Evolutionary conservation across 2,797 vertebrate species (phyloP), one percentile per base, ranked within the genome.

Genomic region (Aphelocoma californica): DNA sequence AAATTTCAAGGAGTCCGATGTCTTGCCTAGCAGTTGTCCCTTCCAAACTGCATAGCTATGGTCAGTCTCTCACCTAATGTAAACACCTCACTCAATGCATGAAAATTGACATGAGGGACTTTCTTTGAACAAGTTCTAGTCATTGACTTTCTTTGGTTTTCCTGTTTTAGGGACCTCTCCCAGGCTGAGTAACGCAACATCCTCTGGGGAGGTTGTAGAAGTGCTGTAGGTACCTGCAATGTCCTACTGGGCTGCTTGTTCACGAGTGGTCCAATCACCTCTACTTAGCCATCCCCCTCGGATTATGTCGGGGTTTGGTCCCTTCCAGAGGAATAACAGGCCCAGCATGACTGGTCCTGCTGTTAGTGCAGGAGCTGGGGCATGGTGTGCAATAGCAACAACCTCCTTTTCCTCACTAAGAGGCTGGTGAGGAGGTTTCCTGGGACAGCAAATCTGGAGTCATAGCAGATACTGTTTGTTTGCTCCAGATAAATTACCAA

Each of bases 1-100:
- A 69, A 90, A 92, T 78, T 95, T 92, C 61, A 60, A 91, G 65
- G 89, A 96, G 93, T 90, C 86, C 71, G 36, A 60, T 78, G 62
- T 67, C 84, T 93, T 91, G 60, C 78, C 69, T 81, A 8, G 56
- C 57, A 83, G 74, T 20, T 56, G 64, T 95, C 83, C 50, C 32
- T 91, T 86, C 42, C 84, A 88, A 86, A 56, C 61, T 89, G 64
- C 53, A 34, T 67, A 80, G 56, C 44, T 81, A n/a, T 36, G 28
- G 28, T 65, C 71, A 78, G 23, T 48, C 72, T 83, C 73, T 85
- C 48, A 61, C 57, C 38, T 71, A 50, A 71, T 47, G 58, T 57
- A 74, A 86, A 70, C 18, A 56, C 19, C 58, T 75, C 78, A 54
- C 15, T 88, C 23, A 69, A 1, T 40, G 47, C 47, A 31, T 51